Evolutionary conservation across 2,888 invertebrate species (phyloP).

Genomic region (Pogonocherus hispidulus): DNA sequence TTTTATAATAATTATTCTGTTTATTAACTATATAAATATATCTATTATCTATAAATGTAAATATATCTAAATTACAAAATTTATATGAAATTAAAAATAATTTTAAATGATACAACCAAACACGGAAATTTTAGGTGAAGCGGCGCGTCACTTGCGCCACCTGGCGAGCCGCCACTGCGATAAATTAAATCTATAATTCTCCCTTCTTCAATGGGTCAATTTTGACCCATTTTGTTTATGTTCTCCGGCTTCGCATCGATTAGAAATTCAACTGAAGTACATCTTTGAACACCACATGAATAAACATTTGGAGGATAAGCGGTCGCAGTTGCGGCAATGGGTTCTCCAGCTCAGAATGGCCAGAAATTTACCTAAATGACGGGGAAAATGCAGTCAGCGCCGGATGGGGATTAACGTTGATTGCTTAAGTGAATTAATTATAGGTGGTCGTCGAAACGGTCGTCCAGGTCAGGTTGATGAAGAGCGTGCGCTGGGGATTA

Average conservation of each 20-base stretch:
- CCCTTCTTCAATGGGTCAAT: too few relatives aligned
- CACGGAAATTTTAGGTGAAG: too few relatives aligned
- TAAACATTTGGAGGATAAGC: not conserved
- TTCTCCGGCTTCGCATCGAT: not conserved
- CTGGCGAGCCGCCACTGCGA: too few relatives aligned
- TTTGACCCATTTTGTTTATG: too few relatives aligned
- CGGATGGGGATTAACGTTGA: constrained; percentile 41
- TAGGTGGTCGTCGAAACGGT: constrained; percentile 38
- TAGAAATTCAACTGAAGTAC: not conserved
- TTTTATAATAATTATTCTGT: too few relatives aligned
- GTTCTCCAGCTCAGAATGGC: constrained; percentile 3
- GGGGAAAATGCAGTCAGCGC: constrained; percentile 30
- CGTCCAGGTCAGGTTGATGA: constrained; percentile 31
- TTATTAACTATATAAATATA: too few relatives aligned
- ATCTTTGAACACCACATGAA: not conserved
- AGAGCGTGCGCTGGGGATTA: constrained; percentile 24
- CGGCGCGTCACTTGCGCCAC: too few relatives aligned
- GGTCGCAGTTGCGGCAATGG: not conserved
- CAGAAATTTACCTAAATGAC: constrained; percentile 19
- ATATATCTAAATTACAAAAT: too few relatives aligned
- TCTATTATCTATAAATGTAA: too few relatives aligned
- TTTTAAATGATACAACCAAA: too few relatives aligned
- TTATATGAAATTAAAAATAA: too few relatives aligned
- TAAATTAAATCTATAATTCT: too few relatives aligned
- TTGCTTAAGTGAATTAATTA: constrained; percentile 45